Percentiles rank a stretch among this genome's conserved stretches.
Evolutionary conservation across 2,797 vertebrate genomes (phyloP).

Genomic region (Liasis olivaceus): DNA sequence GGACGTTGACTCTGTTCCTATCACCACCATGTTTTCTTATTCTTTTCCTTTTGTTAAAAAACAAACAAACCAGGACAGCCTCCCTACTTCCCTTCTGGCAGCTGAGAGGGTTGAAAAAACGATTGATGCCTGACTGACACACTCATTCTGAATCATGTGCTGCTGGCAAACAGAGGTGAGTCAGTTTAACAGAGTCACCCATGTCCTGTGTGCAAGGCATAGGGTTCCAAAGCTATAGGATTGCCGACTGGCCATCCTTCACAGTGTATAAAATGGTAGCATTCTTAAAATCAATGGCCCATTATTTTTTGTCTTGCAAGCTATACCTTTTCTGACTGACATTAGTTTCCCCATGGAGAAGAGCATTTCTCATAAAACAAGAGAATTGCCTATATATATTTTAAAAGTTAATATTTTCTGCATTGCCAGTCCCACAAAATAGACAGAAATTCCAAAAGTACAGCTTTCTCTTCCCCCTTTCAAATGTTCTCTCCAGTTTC

Average conservation of each 20-base stretch:
- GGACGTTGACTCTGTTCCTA: neutral
- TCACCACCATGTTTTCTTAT: neutral
- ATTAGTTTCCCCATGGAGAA: neutral
- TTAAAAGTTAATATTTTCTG: neutral
- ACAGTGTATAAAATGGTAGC: neutral
- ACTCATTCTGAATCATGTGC: neutral
- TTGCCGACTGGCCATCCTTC: neutral
- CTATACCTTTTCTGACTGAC: neutral
- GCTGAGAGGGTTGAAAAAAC: neutral
- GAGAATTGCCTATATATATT: neutral
- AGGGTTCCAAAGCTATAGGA: neutral
- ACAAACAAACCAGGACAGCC: neutral
- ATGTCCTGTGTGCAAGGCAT: neutral
- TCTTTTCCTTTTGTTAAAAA: neutral
- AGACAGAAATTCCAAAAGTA: slow-evolving; percentile 42
- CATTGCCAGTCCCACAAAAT: neutral
- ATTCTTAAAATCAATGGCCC: neutral
- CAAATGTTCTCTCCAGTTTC: slow-evolving; percentile 46
- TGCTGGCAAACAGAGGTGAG: neutral
- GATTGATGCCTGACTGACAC: neutral
- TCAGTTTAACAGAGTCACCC: neutral
- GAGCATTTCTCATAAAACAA: neutral
- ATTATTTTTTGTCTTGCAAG: neutral
- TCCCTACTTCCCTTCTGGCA: neutral
- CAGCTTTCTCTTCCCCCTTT: slow-evolving; percentile 47